phyloP scores from a whole-genome alignment of 1,140 invertebrate genomes.

The Rhopalosiphum maidis region DNA sequence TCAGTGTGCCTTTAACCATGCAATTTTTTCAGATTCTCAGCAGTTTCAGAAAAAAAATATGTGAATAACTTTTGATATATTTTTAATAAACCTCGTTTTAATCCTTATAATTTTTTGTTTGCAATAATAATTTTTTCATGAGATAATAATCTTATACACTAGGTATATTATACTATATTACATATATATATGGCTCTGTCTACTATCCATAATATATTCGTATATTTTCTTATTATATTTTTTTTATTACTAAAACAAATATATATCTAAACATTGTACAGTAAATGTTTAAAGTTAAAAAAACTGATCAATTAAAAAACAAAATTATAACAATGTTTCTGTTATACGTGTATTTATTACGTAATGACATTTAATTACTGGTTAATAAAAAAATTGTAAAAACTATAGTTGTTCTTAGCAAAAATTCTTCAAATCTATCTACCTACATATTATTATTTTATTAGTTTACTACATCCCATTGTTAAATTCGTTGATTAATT shows the following conservation, averaged over 20 bases:
- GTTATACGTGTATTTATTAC: background rate
- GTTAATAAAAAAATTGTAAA: background rate
- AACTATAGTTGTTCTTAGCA: background rate
- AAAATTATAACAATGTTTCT: background rate
- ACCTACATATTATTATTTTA: background rate
- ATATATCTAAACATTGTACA: background rate
- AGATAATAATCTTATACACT: too few relatives aligned
- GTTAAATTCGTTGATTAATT: background rate
- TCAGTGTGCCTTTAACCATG: too few relatives aligned
- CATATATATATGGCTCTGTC: background rate
- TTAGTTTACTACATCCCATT: background rate
- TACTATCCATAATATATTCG: background rate
- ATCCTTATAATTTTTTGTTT: too few relatives aligned
- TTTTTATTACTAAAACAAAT: background rate
- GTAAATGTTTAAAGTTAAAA: background rate
- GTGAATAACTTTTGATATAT: too few relatives aligned
- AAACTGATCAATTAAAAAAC: background rate
- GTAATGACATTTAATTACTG: background rate
- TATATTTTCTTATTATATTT: too few relatives aligned
- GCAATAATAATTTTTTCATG: too few relatives aligned
- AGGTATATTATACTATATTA: too few relatives aligned
- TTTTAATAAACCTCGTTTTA: too few relatives aligned
- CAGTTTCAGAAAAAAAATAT: too few relatives aligned
- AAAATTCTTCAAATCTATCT: too few relatives aligned
- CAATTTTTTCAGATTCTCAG: too few relatives aligned